Evolutionary conservation across 2,113 vertebrate genomes (phyloP), one percentile per base, ranked within the genome.

Genomic region (Perca flavescens): DNA sequence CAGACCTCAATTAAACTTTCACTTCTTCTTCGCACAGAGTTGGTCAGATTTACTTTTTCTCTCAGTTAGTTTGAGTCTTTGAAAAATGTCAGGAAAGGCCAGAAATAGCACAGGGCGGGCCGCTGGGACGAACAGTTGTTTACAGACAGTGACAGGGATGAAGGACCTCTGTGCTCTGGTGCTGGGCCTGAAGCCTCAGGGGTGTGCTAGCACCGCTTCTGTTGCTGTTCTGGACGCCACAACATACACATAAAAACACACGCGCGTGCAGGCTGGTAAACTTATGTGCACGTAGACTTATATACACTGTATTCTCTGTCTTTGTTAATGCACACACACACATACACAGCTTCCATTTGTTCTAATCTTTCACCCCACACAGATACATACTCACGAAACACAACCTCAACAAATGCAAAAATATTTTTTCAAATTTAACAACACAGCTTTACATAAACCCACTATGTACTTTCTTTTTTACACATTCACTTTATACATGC

Each of bases 91-190:
- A 90, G 82, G 72, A 85, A 88, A 83, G 74, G 34, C 77, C 85
- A 81, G 77, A 77, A 93, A 93, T 91, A 94, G 89, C 88, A 54
- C 2, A 0, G 72, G 67, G 73, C 56, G 49, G 70, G 77, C 91
- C 88, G 36, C 83, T 83, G 91, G 92, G 92, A 91, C 52, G 34
- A 64, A 77, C 79, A 87, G 92, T 92, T 93, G 93, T 93, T 94
- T 93, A 92, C 91, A 90, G 88, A 91, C 80, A 91, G 89, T 93
- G 93, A 93, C 92, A 92, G 91, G 90, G 89, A 93, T 93, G 92
- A 85, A 94, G 91, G 92, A 93, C 91, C 91, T 93, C 88, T 91
- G 93, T 40, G 91, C 89, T 88, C 86, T 80, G 75, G 86, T 87
- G 81, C 86, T 53, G 77, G 78, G 80, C 77, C 79, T 54, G 47